phyloP scores from a whole-genome alignment of 2,113 vertebrate species.

The Oncorhynchus tshawytscha region DNA sequence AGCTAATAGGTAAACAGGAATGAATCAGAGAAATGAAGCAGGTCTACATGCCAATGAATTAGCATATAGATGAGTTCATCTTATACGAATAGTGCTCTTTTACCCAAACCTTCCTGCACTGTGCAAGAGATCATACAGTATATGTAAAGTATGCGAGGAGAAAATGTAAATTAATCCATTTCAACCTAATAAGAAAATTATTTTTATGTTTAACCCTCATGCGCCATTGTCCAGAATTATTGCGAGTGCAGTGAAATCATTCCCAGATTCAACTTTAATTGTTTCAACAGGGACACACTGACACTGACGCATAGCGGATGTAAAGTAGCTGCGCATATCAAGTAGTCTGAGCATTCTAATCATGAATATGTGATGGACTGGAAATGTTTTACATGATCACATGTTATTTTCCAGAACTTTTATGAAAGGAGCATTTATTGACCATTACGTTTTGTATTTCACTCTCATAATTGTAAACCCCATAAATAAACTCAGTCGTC shows the following conservation, averaged over 20 bases:
- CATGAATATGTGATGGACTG: background rate
- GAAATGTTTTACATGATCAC: slow-evolving; percentile 22
- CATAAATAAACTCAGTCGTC: slow-evolving; percentile 67
- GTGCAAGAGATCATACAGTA: slow-evolving; percentile 72
- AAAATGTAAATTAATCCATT: slow-evolving; percentile 80
- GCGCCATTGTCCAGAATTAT: slow-evolving; percentile 66
- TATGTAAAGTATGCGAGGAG: slow-evolving; percentile 77
- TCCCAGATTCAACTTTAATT: slow-evolving; percentile 63
- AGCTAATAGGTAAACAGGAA: slow-evolving; percentile 82
- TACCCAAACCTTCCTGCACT: slow-evolving; percentile 76
- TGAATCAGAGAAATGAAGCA: slow-evolving; percentile 75
- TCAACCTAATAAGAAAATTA: slow-evolving; percentile 71
- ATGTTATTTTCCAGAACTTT: slow-evolving; percentile 30
- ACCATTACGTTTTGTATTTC: slow-evolving; percentile 65
- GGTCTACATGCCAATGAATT: slow-evolving; percentile 80
- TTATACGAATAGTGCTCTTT: slow-evolving; percentile 81
- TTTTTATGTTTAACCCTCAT: slow-evolving; percentile 62
- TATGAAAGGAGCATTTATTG: slow-evolving; percentile 46
- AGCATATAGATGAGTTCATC: slow-evolving; percentile 87
- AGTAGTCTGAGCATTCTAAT: slow-evolving; percentile 16
- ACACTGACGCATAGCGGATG: slow-evolving; percentile 2
- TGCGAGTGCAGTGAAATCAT: slow-evolving; percentile 55
- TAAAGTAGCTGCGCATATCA: slow-evolving; percentile 29
- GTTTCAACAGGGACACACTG: slow-evolving; percentile 53
- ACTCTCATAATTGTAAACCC: slow-evolving; percentile 74